Evolutionary conservation across 2,888 invertebrate species (phyloP).

Genomic region (Laspeyria flexula): DNA sequence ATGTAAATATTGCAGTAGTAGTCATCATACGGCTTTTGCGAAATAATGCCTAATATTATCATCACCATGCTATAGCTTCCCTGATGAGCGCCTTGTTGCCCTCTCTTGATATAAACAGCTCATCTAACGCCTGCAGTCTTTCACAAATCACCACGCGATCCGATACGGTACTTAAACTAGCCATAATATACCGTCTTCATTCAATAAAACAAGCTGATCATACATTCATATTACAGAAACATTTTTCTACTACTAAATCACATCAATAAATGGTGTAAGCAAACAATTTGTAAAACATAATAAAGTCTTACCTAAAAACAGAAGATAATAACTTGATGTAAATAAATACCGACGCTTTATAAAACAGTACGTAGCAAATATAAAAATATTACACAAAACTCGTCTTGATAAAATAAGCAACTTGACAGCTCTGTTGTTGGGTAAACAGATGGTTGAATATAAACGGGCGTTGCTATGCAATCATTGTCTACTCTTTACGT

Average conservation of each 20-base stretch:
- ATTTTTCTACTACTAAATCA: conserved; percentile 19
- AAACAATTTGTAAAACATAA: conserved; percentile 16
- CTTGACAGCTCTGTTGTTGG: conserved; percentile 42
- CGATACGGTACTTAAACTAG: too few species aligned
- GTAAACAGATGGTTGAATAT: conserved; percentile 46
- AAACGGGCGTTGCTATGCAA: conserved; percentile 53
- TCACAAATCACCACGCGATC: too few species aligned
- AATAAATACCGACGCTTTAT: conserved; percentile 32
- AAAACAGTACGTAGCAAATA: conserved; percentile 14
- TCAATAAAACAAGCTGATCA: too few species aligned
- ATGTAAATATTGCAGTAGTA: too few species aligned
- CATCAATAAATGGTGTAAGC: conserved; percentile 9
- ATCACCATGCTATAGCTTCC: too few species aligned
- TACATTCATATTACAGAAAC: conserved; percentile 3
- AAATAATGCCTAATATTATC: too few species aligned
- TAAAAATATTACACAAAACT: conserved; percentile 20
- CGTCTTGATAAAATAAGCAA: conserved; percentile 23
- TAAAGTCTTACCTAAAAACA: conserved; percentile 41
- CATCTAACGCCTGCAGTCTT: too few species aligned
- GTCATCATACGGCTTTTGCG: too few species aligned
- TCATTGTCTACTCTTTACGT: conserved; percentile 23
- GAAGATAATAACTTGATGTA: conserved; percentile 24
- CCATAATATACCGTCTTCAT: too few species aligned
- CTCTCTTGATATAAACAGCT: too few species aligned
- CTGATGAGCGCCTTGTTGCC: too few species aligned